Evolutionary conservation across 2,797 vertebrate genomes (phyloP).

Genomic region (Chelon auratus): DNA sequence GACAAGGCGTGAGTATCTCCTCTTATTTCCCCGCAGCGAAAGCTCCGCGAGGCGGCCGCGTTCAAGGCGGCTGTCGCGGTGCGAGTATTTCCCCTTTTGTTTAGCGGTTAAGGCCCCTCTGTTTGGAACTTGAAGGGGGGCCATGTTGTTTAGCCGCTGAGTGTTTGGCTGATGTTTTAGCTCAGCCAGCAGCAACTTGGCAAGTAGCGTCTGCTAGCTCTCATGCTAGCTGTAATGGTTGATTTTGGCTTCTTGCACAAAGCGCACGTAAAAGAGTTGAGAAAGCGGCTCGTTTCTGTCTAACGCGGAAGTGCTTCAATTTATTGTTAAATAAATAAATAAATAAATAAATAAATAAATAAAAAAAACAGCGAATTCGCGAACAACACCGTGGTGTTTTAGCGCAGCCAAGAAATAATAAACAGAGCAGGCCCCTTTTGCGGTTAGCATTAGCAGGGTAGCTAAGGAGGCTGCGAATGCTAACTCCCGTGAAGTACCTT

Average conservation of each 20-base stretch:
- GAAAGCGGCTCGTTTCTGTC: fast-evolving
- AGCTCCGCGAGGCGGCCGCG: not conserved
- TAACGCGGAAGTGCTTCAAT: fast-evolving
- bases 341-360: not conserved
- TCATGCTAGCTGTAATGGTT: constrained; percentile 5
- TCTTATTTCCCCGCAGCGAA: constrained; percentile 16
- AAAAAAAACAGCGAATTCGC: not conserved
- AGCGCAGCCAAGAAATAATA: constrained; percentile 64
- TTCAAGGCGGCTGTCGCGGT: constrained; percentile 47
- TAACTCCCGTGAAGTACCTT: not conserved
- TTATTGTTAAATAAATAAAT: not conserved
- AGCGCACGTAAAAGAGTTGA: not conserved
- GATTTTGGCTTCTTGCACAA: not conserved
- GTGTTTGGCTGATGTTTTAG: constrained; percentile 76
- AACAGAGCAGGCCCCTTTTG: constrained; percentile 71
- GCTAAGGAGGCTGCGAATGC: constrained; percentile 50
- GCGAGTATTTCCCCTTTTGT: constrained; percentile 85
- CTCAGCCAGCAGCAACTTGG: constrained; percentile 69
- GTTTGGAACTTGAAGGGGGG: constrained; percentile 85
- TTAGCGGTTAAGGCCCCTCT: constrained; percentile 84
- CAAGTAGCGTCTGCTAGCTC: constrained; percentile 55
- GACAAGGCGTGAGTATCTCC: constrained; percentile 79
- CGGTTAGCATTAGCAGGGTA: constrained; percentile 57
- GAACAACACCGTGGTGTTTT: constrained; percentile 50
- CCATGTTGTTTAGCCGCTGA: constrained; percentile 84